Evolutionary conservation across 2,113 vertebrate genomes (phyloP).

Genomic region (Tragelaphus scriptus): DNA sequence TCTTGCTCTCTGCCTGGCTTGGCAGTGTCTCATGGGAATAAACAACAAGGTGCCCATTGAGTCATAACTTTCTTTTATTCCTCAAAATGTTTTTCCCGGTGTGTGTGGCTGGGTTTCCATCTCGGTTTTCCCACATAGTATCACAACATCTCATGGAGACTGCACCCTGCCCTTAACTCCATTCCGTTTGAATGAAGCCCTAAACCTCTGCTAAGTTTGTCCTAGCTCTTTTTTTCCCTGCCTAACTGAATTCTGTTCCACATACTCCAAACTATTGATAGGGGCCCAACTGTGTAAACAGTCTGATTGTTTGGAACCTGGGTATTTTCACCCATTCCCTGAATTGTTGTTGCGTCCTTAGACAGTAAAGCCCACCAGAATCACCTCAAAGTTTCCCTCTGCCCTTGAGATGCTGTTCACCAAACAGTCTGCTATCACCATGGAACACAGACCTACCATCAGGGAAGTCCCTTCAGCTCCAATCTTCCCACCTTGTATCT

Average conservation of each 20-base stretch:
- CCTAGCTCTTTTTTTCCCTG: not conserved
- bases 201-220: not conserved
- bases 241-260: not conserved
- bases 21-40: not conserved
- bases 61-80: not conserved
- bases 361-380: not conserved
- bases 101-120: not conserved
- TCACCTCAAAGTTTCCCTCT: not conserved
- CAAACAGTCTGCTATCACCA: not conserved
- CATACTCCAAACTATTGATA: not conserved
- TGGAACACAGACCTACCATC: not conserved
- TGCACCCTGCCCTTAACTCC: not conserved
- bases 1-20: not conserved
- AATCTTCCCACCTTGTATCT: not conserved
- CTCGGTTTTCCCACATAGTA: not conserved
- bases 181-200: not conserved
- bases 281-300: not conserved
- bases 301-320: not conserved
- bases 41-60: fast-evolving
- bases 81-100: not conserved
- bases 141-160: not conserved
- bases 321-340: not conserved
- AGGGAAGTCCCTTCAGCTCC: not conserved
- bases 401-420: not conserved
- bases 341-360: not conserved